Conservation (phyloP, 1,140 invertebrate genomes). For the Drosophila navojoa region DNA sequence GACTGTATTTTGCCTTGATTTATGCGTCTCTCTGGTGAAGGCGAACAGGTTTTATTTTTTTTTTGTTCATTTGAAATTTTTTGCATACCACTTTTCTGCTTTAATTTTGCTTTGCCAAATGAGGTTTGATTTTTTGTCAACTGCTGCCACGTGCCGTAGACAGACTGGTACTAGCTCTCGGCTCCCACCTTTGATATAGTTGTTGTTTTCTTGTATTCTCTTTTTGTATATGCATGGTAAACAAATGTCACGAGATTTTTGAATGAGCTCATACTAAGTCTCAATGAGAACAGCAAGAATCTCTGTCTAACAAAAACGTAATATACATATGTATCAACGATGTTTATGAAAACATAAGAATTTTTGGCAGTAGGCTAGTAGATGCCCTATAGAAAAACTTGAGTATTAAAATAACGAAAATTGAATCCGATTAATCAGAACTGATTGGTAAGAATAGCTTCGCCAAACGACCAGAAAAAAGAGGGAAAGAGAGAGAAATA, state of each 20-base stretch:
- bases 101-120: slow-evolving; percentile 6
- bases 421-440: no score
- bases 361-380: neutral
- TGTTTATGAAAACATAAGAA: neutral
- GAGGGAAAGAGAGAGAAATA: no score
- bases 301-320: neutral
- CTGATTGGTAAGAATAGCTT: no score
- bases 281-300: neutral
- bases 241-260: neutral
- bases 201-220: neutral
- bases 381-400: neutral
- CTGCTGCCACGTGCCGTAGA: slow-evolving; percentile 29
- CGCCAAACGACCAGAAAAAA: no score
- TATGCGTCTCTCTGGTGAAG: slow-evolving; percentile 38
- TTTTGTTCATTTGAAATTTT: slow-evolving; percentile 31
- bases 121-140: neutral
- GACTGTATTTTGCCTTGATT: slow-evolving; percentile 47
- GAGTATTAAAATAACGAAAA: no score
- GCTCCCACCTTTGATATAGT: no score
- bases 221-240: slow-evolving; percentile 10
- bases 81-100: slow-evolving; percentile 8
- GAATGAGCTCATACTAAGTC: neutral
- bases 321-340: neutral
- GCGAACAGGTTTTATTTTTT: slow-evolving; percentile 71
- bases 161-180: slow-evolving; percentile 11